Evolutionary conservation across 2,113 vertebrate species (phyloP).

Genomic region (Xyrauchen texanus): DNA sequence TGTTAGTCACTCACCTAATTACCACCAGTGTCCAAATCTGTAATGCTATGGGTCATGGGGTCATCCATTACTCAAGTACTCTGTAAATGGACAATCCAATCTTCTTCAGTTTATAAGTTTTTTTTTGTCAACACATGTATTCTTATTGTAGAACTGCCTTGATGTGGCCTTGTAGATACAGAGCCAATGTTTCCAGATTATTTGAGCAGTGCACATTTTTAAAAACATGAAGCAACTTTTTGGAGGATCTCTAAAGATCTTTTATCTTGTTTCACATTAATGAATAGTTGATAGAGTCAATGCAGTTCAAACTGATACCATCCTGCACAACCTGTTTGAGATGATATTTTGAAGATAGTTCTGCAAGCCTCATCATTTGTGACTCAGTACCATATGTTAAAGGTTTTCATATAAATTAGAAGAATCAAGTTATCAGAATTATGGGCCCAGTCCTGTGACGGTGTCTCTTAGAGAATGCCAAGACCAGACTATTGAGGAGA

Average conservation of each 20-base stretch:
- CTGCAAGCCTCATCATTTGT: background rate
- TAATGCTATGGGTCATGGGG: conserved; percentile 29
- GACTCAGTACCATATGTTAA: conserved; percentile 31
- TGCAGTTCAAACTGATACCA: background rate
- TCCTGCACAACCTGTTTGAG: background rate
- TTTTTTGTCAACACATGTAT: background rate
- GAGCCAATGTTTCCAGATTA: background rate
- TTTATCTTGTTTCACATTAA: conserved; percentile 11
- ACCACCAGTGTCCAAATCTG: conserved; percentile 30
- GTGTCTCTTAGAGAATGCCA: conserved; percentile 61
- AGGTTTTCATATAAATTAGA: conserved; percentile 20
- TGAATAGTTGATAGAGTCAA: conserved; percentile 14
- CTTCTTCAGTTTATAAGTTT: conserved; percentile 1
- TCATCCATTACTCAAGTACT: conserved; percentile 7
- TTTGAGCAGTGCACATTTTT: no score
- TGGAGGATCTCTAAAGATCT: background rate
- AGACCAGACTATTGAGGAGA: conserved; percentile 64
- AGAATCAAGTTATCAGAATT: conserved; percentile 42
- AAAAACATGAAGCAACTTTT: background rate
- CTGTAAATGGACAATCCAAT: conserved; percentile 7
- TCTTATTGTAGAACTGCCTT: conserved; percentile 2
- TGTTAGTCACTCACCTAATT: conserved; percentile 26
- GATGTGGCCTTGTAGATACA: background rate
- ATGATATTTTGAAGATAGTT: background rate
- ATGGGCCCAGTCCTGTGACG: conserved; percentile 25